phyloP scores from a whole-genome alignment of 2,113 vertebrate genomes.

The Tretioscincus oriximinensis region DNA sequence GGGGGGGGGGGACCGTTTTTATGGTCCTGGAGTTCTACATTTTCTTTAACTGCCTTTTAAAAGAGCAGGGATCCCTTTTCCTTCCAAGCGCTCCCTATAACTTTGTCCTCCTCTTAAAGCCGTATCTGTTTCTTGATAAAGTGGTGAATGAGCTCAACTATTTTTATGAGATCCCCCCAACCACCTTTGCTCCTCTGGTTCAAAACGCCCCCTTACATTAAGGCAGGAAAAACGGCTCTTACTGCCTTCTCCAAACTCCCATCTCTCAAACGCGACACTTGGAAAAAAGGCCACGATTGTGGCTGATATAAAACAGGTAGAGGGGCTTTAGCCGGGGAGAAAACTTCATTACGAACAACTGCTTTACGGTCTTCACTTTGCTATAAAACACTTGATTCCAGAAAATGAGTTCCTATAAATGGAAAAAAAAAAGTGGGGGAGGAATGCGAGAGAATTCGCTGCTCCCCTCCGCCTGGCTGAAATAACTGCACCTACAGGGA shows the following conservation, averaged over 20 bases:
- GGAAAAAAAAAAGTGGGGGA: slow-evolving; percentile 49
- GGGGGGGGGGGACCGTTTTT: slow-evolving; percentile 76
- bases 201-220: slow-evolving; percentile 34
- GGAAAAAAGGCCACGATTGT: slow-evolving; percentile 57
- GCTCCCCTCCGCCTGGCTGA: background rate
- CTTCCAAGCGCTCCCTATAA: slow-evolving; percentile 78
- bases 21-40: slow-evolving; percentile 82
- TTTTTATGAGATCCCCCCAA: slow-evolving; percentile 76
- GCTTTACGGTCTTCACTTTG: slow-evolving; percentile 68
- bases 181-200: slow-evolving; percentile 43
- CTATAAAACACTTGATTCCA: slow-evolving; percentile 66
- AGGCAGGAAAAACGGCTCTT: background rate
- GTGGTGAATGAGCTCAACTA: slow-evolving; percentile 84
- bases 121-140: slow-evolving; percentile 88
- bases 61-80: slow-evolving; percentile 77
- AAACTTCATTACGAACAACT: slow-evolving; percentile 75
- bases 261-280: slow-evolving; percentile 70
- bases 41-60: slow-evolving; percentile 83
- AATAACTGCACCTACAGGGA: slow-evolving; percentile 11
- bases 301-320: slow-evolving; percentile 63
- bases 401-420: slow-evolving; percentile 74
- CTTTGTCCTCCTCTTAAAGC: slow-evolving; percentile 44
- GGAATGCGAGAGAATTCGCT: slow-evolving; percentile 27
- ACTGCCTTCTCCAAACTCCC: slow-evolving; percentile 56
- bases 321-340: slow-evolving; percentile 53